phyloP scores from a whole-genome alignment of 2,888 invertebrate genomes.

The Phania funesta region DNA sequence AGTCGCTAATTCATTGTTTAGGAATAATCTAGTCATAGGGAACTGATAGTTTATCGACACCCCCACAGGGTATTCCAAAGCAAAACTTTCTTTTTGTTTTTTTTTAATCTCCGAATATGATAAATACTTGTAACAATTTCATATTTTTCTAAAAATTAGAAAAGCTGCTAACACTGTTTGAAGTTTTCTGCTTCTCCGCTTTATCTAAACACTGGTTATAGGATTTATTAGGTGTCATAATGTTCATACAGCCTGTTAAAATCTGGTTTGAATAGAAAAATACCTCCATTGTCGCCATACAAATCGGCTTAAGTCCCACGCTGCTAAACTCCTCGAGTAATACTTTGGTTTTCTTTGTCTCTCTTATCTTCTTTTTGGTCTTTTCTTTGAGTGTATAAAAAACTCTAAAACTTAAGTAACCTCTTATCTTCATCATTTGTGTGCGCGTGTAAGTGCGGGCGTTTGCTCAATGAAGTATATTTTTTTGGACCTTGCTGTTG shows the following conservation, averaged over 20 bases:
- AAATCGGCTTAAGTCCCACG: slow-evolving; percentile 1
- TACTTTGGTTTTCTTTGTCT: too few relatives aligned
- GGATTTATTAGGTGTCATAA: neutral
- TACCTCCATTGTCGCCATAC: neutral
- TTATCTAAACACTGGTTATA: neutral
- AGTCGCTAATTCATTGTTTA: neutral
- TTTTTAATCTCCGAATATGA: too few relatives aligned
- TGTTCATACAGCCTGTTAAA: neutral
- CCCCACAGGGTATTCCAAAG: too few relatives aligned
- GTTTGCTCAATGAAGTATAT: slow-evolving; percentile 24
- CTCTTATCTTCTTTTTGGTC: neutral
- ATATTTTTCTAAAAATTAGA: too few relatives aligned
- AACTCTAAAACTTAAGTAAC: neutral
- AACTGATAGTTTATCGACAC: too few relatives aligned
- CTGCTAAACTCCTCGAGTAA: too few relatives aligned
- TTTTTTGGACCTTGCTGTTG: neutral
- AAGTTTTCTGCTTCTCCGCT: neutral
- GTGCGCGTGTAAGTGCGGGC: slow-evolving; percentile 45
- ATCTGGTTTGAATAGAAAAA: neutral
- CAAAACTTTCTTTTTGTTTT: too few relatives aligned
- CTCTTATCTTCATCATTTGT: slow-evolving; percentile 14
- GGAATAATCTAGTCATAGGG: neutral
- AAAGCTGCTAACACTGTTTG: too few relatives aligned
- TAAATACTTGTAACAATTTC: too few relatives aligned
- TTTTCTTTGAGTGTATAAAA: slow-evolving; percentile 3